These are phyloP conservation scores for Trichomalopsis sarcophagae DNA, from an alignment of 1,140 invertebrate genomes.

Conservation along the genomic window DNA sequence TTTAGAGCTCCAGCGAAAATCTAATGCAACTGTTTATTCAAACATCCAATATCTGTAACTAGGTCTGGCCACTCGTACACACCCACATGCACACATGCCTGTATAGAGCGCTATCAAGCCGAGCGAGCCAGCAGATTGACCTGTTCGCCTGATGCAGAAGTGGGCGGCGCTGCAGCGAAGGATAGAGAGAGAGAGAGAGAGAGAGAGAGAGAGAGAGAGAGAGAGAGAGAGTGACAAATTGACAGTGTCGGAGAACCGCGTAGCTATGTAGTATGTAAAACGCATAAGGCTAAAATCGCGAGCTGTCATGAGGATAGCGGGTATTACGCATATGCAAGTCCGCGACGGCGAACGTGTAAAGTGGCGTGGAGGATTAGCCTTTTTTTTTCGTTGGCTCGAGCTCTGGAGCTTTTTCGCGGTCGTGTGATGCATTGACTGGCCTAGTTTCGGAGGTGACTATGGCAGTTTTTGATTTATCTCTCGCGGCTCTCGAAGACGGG, in stretches of 20 bases:
- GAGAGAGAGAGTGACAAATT: constrained; percentile 7
- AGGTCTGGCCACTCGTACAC: neutral
- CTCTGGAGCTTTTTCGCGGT: neutral
- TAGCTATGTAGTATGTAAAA: neutral
- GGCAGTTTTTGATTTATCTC: neutral
- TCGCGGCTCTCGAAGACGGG: neutral
- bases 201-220: neutral
- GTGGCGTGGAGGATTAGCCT: neutral
- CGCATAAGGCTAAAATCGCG: neutral
- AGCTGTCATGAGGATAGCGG: neutral
- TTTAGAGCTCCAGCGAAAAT: too few species aligned
- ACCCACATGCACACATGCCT: neutral
- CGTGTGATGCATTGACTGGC: too few species aligned
- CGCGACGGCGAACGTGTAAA: neutral
- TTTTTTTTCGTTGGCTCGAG: neutral
- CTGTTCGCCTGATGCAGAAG: neutral
- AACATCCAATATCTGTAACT: too few species aligned
- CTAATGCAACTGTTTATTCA: too few species aligned
- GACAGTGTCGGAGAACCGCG: neutral
- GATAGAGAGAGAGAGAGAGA: neutral
- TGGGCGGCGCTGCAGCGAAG: neutral
- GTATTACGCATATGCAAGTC: neutral
- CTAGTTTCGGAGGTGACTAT: neutral
- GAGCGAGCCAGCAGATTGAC: neutral
- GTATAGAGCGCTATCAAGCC: neutral